These are phyloP conservation scores for Mormyrops boulengeri DNA, from an alignment of 2,797 vertebrate genomes.

Conservation along the genomic window DNA sequence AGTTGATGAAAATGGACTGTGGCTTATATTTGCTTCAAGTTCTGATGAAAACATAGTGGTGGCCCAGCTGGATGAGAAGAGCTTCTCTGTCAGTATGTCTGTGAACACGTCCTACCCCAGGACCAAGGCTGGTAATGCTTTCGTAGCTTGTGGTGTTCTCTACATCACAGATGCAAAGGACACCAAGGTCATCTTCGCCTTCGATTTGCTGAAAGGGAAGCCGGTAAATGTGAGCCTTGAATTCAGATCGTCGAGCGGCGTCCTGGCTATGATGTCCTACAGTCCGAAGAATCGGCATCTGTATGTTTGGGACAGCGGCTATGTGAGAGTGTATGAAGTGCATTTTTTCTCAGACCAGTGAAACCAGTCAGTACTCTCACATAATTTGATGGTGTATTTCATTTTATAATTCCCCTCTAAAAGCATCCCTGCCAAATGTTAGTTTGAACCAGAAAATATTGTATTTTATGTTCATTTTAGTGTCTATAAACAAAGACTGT, in stretches of 20 bases:
- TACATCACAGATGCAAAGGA: constrained; percentile 79
- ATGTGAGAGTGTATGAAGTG: constrained; percentile 69
- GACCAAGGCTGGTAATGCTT: constrained; percentile 79
- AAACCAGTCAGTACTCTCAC: background rate
- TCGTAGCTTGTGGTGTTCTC: constrained; percentile 72
- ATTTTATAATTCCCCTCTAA: background rate
- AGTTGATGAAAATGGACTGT: constrained; percentile 78
- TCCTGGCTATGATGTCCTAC: constrained; percentile 81
- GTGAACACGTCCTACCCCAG: constrained; percentile 78
- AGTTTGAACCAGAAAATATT: background rate
- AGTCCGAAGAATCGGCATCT: constrained; percentile 63
- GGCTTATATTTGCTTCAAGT: constrained; percentile 77
- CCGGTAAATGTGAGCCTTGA: constrained; percentile 63
- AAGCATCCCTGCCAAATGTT: background rate
- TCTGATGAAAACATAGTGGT: constrained; percentile 62
- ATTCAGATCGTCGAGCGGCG: constrained; percentile 58
- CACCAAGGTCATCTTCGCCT: constrained; percentile 68
- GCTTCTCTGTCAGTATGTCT: constrained; percentile 55
- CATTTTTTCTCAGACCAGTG: constrained; percentile 42
- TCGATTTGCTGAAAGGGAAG: constrained; percentile 66
- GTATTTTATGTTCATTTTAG: background rate
- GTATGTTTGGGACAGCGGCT: constrained; percentile 76
- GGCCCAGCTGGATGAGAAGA: constrained; percentile 63
- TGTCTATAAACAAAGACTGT: background rate
- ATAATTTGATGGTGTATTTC: background rate